These are phyloP conservation scores for Martes flavigula DNA, from an alignment of 2,797 vertebrate species.

Conservation along the genomic window DNA sequence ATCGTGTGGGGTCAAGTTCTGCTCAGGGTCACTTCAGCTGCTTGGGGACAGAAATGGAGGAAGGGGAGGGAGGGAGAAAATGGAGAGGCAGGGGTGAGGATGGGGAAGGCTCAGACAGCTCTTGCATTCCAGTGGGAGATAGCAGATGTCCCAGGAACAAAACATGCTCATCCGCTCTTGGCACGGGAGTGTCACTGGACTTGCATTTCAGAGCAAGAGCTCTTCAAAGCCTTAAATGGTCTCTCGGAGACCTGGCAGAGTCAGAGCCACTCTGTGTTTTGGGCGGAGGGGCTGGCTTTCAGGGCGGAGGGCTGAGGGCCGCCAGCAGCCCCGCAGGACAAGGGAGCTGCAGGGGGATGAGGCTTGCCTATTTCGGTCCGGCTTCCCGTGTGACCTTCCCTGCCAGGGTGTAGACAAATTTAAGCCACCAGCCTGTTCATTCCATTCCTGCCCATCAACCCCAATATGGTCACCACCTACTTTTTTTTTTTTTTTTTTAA, in stretches of 20 bases:
- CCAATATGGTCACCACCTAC: background rate
- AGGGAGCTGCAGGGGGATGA: background rate
- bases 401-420: background rate
- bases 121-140: constrained; percentile 76
- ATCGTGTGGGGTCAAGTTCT: background rate
- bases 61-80: background rate
- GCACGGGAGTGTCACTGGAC: constrained; percentile 54
- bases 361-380: constrained; percentile 47
- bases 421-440: background rate
- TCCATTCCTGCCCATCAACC: background rate
- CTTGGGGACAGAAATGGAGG: background rate
- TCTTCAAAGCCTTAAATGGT: constrained; percentile 79
- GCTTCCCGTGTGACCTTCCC: background rate
- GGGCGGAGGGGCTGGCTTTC: background rate
- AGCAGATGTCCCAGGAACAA: constrained; percentile 71
- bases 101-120: constrained; percentile 45
- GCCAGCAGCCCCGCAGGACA: background rate
- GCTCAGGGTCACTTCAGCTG: background rate
- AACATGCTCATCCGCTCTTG: constrained; percentile 69
- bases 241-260: background rate
- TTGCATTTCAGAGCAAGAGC: constrained; percentile 18
- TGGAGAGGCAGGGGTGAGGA: background rate
- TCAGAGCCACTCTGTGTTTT: background rate
- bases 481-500: background rate
- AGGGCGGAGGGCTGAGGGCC: background rate